phyloP scores from a whole-genome alignment of 2,113 vertebrate genomes.

The Boleophthalmus pectinirostris region DNA sequence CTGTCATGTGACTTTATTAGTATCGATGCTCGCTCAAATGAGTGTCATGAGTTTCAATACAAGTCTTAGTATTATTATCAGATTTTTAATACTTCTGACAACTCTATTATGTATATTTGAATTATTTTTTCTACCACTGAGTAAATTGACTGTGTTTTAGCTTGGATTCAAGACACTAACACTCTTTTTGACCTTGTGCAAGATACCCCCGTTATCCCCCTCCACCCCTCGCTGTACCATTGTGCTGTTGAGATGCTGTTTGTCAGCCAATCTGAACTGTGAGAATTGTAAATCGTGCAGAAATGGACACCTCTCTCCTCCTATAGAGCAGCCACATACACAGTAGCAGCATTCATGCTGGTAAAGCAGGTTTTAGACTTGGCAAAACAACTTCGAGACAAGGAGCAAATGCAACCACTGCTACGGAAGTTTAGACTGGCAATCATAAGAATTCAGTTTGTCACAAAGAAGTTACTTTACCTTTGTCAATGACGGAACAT shows the following conservation, averaged over 20 bases:
- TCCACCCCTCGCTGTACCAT: not conserved
- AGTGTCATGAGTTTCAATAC: too few species aligned
- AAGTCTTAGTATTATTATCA: too few species aligned
- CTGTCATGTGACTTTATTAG: too few species aligned
- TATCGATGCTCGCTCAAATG: too few species aligned
- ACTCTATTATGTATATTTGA: not conserved
- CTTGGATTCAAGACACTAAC: not conserved
- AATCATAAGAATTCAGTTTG: too few species aligned
- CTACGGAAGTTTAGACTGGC: not conserved
- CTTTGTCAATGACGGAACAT: not conserved
- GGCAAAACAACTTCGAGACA: constrained; percentile 20
- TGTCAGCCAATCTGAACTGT: constrained; percentile 49
- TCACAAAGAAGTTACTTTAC: not conserved
- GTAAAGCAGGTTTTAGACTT: constrained; percentile 46
- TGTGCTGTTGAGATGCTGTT: constrained; percentile 24
- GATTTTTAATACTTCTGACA: too few species aligned
- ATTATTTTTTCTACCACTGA: not conserved
- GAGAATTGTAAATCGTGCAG: constrained; percentile 68
- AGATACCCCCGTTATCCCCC: not conserved
- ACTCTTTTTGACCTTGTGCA: constrained; percentile 22
- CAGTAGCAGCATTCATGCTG: constrained; percentile 35
- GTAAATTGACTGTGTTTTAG: not conserved
- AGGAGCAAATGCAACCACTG: not conserved
- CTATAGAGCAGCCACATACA: constrained; percentile 45
- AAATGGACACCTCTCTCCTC: constrained; percentile 68